Conservation (phyloP, 1,140 invertebrate genomes). For the Stegodyphus dumicola region DNA sequence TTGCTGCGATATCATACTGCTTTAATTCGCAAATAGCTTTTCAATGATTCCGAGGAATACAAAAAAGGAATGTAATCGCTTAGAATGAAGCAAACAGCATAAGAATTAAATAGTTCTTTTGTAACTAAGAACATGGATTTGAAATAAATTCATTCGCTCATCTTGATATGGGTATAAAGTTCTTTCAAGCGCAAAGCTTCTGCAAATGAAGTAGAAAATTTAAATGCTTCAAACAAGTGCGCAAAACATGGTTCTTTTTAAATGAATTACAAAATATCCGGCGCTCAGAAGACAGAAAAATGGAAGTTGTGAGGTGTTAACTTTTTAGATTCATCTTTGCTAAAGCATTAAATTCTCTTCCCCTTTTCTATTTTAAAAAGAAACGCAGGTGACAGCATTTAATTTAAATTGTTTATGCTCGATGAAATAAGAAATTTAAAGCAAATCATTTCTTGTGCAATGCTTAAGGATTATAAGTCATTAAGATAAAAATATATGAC, state of each 20-base stretch:
- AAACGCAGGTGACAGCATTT: too few relatives aligned
- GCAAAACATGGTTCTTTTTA: neutral
- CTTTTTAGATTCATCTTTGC: neutral
- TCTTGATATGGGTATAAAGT: conserved; percentile 3
- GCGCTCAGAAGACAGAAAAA: conserved; percentile 8
- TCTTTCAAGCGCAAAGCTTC: conserved; percentile 20
- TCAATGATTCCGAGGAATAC: too few relatives aligned
- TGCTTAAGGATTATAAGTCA: too few relatives aligned
- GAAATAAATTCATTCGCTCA: neutral
- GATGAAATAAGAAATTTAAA: too few relatives aligned
- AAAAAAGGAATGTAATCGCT: neutral
- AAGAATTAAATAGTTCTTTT: neutral
- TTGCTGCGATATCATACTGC: too few relatives aligned
- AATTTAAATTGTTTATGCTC: too few relatives aligned
- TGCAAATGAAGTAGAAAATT: conserved; percentile 5
- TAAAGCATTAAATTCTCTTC: neutral
- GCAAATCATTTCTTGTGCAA: too few relatives aligned
- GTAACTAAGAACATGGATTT: neutral
- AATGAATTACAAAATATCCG: conserved; percentile 7
- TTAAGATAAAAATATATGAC: too few relatives aligned
- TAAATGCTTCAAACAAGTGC: conserved; percentile 2
- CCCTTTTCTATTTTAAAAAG: too few relatives aligned
- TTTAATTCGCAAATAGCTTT: too few relatives aligned
- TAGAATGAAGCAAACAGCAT: neutral
- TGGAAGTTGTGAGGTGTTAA: conserved; percentile 2